phyloP scores from a whole-genome alignment of 2,888 invertebrate species.

The Lasioglossum malachurum region DNA sequence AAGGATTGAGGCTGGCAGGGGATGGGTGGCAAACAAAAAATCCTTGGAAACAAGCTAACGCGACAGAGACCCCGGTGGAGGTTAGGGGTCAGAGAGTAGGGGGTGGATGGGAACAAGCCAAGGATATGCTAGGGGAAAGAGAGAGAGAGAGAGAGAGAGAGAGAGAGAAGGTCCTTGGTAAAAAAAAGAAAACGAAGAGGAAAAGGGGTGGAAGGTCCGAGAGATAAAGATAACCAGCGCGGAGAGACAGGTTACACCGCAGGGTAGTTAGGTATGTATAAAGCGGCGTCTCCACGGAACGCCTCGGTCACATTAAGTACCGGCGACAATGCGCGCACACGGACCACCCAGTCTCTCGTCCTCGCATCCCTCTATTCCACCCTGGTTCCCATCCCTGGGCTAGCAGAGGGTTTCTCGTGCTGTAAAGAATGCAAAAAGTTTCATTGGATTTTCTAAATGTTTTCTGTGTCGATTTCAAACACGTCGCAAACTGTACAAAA shows the following conservation, averaged over 20 bases:
- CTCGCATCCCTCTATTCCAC: background rate
- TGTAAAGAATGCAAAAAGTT: background rate
- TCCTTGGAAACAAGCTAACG: background rate
- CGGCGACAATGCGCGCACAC: conserved; percentile 37
- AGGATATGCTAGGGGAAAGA: conserved; percentile 8
- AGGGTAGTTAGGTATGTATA: conserved; percentile 60
- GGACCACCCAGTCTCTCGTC: background rate
- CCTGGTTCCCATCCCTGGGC: background rate
- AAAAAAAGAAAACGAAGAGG: background rate
- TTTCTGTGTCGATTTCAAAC: background rate
- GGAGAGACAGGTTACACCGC: conserved; percentile 46
- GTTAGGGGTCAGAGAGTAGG: background rate
- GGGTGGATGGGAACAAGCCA: background rate
- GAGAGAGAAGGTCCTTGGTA: background rate
- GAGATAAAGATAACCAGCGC: conserved; percentile 51
- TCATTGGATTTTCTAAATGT: background rate
- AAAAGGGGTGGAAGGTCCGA: background rate
- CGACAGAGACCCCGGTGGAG: too few relatives aligned
- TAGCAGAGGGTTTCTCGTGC: background rate
- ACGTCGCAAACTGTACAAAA: too few relatives aligned
- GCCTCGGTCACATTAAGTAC: conserved; percentile 52
- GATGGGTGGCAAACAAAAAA: conserved; percentile 25
- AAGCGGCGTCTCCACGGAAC: conserved; percentile 57
- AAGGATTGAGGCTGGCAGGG: conserved; percentile 30
- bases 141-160: too few relatives aligned